Percentiles rank a stretch among this genome's conserved stretches.
Evolutionary conservation across 2,888 invertebrate species (phyloP).

Genomic region (Augochlorella aurata): DNA sequence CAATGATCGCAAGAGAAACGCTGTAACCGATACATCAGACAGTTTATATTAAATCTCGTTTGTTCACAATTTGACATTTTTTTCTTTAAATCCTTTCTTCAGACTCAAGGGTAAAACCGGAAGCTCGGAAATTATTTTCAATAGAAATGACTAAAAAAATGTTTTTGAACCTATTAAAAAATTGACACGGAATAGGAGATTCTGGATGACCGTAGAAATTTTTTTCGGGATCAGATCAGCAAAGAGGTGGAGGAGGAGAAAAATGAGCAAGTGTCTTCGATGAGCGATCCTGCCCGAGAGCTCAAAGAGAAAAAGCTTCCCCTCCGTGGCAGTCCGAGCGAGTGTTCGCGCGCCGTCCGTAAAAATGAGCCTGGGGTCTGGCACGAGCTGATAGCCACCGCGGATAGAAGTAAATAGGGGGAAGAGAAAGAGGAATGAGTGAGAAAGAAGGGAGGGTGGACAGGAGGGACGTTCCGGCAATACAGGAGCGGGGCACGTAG

Average conservation of each 20-base stretch:
- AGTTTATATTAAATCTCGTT: neutral
- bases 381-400: slow-evolving; percentile 64
- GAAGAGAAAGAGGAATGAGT: slow-evolving; percentile 51
- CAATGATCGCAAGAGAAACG: slow-evolving; percentile 12
- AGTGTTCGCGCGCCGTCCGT: slow-evolving; percentile 42
- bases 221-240: neutral
- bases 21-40: neutral
- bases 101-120: neutral
- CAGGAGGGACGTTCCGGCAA: slow-evolving; percentile 60
- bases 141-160: neutral
- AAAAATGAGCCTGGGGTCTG: slow-evolving; percentile 59
- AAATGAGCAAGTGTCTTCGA: slow-evolving; percentile 5
- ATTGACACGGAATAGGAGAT: neutral
- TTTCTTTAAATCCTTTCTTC: neutral
- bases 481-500: slow-evolving; percentile 66
- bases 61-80: neutral
- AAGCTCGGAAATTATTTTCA: neutral
- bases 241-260: neutral
- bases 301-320: slow-evolving; percentile 9
- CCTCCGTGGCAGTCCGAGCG: neutral
- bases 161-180: neutral
- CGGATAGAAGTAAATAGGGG: slow-evolving; percentile 52
- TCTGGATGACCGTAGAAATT: neutral
- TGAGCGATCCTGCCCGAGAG: slow-evolving; percentile 12
- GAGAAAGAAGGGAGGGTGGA: slow-evolving; percentile 50